Conservation (phyloP, 2,113 vertebrate genomes). For the Panurus biarmicus region DNA sequence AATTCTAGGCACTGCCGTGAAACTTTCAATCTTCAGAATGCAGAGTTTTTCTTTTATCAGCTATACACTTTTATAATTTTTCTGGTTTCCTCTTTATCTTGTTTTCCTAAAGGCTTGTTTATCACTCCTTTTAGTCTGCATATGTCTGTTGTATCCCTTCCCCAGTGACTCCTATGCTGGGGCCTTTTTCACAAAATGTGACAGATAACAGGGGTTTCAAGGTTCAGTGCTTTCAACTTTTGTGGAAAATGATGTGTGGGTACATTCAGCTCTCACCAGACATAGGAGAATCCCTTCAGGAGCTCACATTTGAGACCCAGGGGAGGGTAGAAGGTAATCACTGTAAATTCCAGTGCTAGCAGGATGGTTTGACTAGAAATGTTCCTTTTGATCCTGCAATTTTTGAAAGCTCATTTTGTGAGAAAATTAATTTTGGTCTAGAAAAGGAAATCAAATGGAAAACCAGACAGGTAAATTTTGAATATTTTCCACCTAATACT, state of each 20-base stretch:
- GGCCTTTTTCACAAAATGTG: not conserved
- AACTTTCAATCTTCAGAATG: not conserved
- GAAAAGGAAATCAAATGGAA: not conserved
- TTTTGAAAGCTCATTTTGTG: not conserved
- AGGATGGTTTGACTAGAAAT: not conserved
- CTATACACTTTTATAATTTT: not conserved
- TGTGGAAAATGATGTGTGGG: not conserved
- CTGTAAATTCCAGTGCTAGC: not conserved
- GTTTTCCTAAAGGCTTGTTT: not conserved
- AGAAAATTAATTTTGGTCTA: not conserved
- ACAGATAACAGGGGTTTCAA: not conserved
- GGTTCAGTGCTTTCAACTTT: not conserved
- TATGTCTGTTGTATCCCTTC: not conserved
- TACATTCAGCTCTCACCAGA: not conserved
- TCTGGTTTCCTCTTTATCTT: not conserved
- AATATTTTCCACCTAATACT: fast-evolving
- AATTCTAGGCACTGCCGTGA: not conserved
- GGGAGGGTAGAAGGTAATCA: not conserved
- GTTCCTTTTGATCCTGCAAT: not conserved
- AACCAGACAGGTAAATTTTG: not conserved
- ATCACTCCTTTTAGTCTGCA: not conserved
- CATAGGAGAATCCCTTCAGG: not conserved
- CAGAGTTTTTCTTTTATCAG: not conserved
- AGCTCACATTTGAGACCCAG: not conserved
- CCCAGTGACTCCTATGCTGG: not conserved